Evolutionary conservation across 1,140 invertebrate species (phyloP).

Genomic region (Luehdorfia chinensis): DNA sequence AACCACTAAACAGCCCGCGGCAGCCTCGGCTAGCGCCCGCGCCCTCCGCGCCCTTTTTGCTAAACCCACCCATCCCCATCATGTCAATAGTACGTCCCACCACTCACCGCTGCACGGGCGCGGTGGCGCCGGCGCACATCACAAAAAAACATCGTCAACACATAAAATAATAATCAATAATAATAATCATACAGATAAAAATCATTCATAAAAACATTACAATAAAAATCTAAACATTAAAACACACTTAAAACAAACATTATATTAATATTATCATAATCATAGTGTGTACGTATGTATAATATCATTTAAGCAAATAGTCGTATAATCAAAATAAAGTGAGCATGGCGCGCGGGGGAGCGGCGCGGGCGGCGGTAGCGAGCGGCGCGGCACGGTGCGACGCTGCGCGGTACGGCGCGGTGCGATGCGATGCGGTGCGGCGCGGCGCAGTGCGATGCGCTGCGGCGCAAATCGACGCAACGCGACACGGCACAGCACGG

Average conservation of each 20-base stretch:
- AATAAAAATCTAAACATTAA: slow-evolving; percentile 78
- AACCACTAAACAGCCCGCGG: slow-evolving; percentile 68
- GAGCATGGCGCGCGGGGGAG: slow-evolving; percentile 62
- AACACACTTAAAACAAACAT: slow-evolving; percentile 77
- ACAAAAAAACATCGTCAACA: slow-evolving; percentile 76
- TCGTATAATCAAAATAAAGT: slow-evolving; percentile 75
- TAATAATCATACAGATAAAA: slow-evolving; percentile 77
- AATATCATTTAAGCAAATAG: slow-evolving; percentile 76
- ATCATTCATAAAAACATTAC: slow-evolving; percentile 77
- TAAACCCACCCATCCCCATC: not conserved
- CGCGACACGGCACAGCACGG: not conserved
- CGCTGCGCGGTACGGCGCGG: slow-evolving; percentile 13
- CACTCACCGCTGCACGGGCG: not conserved
- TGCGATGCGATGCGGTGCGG: slow-evolving; percentile 8
- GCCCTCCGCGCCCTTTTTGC: slow-evolving; percentile 12
- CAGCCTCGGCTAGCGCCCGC: slow-evolving; percentile 57
- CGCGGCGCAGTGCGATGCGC: not conserved
- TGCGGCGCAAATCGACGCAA: slow-evolving; percentile 5
- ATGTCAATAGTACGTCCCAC: not conserved
- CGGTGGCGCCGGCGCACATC: slow-evolving; percentile 55
- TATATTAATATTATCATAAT: slow-evolving; percentile 77
- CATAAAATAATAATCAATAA: slow-evolving; percentile 77
- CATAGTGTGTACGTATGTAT: slow-evolving; percentile 73
- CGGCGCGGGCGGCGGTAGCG: slow-evolving; percentile 29
- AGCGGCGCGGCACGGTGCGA: slow-evolving; percentile 19